phyloP scores from a whole-genome alignment of 2,888 invertebrate genomes.

The Eupithecia pulchellata region DNA sequence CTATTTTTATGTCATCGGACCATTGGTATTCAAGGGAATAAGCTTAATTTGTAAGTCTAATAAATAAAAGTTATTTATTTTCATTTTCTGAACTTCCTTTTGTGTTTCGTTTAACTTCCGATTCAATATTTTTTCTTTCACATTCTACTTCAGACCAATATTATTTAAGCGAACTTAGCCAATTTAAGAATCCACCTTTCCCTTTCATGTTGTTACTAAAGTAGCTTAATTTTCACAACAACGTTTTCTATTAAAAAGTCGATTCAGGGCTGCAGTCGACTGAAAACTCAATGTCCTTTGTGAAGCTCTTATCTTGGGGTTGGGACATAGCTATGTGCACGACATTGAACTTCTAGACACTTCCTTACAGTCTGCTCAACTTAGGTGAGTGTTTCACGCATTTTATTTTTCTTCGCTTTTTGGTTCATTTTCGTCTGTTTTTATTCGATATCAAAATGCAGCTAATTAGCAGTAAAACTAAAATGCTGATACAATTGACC shows the following conservation, averaged over 20 bases:
- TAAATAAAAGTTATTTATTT: no score
- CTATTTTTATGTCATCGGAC: no score
- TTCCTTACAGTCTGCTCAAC: neutral
- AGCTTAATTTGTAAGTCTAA: no score
- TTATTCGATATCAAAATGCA: no score
- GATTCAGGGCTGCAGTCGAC: constrained; percentile 33
- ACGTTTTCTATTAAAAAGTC: constrained; percentile 41
- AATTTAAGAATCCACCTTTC: constrained; percentile 19
- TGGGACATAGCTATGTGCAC: neutral
- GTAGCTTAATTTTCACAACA: constrained; percentile 40
- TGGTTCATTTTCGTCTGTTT: no score
- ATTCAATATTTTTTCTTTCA: neutral
- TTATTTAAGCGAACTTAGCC: constrained; percentile 12
- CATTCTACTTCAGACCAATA: constrained; percentile 5
- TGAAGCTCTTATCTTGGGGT: constrained; percentile 34
- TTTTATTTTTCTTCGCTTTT: no score
- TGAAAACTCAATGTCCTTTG: constrained; percentile 40
- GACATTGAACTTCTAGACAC: neutral
- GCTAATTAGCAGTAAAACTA: no score
- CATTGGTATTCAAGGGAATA: no score
- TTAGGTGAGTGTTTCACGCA: no score
- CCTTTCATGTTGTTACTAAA: constrained; percentile 22
- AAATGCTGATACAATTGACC: no score
- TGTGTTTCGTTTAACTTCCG: neutral
- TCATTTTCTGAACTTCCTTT: no score